Evolutionary conservation across 2,888 invertebrate species (phyloP).

Genomic region (Boloria euphrosyne): DNA sequence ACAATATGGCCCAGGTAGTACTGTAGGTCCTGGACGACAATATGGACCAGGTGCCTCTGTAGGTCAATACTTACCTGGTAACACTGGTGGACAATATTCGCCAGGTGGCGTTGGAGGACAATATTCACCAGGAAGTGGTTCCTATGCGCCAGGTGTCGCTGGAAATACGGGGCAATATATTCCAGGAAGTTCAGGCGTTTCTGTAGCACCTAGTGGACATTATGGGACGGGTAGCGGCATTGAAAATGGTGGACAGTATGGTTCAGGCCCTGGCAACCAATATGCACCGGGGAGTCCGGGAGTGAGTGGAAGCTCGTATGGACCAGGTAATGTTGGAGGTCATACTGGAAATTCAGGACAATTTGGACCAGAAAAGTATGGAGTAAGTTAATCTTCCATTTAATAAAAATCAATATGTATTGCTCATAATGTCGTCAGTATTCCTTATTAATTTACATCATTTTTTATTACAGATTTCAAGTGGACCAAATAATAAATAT

Average conservation of each 20-base stretch:
- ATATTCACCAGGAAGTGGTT: slow-evolving; percentile 2
- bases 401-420: slow-evolving; percentile 6
- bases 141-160: slow-evolving; percentile 18
- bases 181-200: slow-evolving; percentile 20
- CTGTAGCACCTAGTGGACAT: slow-evolving; percentile 15
- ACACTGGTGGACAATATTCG: no score
- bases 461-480: slow-evolving; percentile 39
- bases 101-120: no score
- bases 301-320: slow-evolving; percentile 26
- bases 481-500: slow-evolving; percentile 35
- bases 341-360: slow-evolving; percentile 13
- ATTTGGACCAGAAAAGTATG: slow-evolving; percentile 41
- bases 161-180: slow-evolving; percentile 27
- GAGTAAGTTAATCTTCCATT: slow-evolving; percentile 44
- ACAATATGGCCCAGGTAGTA: slow-evolving; percentile 33
- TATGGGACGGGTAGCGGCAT: no score
- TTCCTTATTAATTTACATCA: not conserved
- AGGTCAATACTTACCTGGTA: slow-evolving; percentile 18
- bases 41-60: slow-evolving; percentile 25
- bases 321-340: slow-evolving; percentile 6
- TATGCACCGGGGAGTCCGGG: slow-evolving; percentile 31
- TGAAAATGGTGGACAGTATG: slow-evolving; percentile 14
- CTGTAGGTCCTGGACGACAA: not conserved
- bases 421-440: no score
- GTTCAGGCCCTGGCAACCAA: slow-evolving; percentile 13